These are phyloP conservation scores for Psittacula cyanocephala DNA, from an alignment of 2,113 vertebrate species.

Conservation along the genomic window DNA sequence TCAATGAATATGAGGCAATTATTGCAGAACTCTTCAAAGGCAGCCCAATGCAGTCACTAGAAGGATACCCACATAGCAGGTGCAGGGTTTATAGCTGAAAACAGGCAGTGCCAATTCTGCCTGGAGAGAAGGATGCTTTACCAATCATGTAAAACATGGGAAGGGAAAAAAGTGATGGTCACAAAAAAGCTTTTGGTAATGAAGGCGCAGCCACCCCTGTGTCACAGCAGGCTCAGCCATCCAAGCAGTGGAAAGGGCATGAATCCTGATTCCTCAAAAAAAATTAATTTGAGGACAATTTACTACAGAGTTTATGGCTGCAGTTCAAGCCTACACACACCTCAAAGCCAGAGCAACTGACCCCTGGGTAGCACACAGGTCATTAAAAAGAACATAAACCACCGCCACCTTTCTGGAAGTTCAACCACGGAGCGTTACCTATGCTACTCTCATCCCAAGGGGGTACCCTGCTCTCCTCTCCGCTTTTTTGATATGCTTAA, in stretches of 20 bases:
- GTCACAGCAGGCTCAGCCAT: background rate
- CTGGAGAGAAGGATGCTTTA: background rate
- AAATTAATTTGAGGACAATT: background rate
- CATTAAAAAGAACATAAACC: background rate
- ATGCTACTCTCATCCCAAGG: background rate
- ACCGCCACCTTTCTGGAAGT: background rate
- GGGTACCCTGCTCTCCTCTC: background rate
- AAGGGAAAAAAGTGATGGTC: background rate
- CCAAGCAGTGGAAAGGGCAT: rapidly evolving
- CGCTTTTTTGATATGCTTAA: background rate
- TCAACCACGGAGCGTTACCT: background rate
- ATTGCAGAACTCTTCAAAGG: background rate
- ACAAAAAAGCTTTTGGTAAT: background rate
- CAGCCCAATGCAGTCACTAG: background rate
- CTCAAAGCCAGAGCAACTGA: background rate
- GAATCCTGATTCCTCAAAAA: background rate
- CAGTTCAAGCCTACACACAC: rapidly evolving
- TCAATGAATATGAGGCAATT: background rate
- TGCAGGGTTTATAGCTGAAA: background rate
- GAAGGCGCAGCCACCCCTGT: background rate
- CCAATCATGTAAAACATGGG: background rate
- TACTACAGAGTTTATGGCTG: background rate
- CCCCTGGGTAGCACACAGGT: background rate
- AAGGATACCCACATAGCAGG: background rate
- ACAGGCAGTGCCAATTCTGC: background rate